These are phyloP conservation scores for Esox masquinongy DNA, from an alignment of 2,797 vertebrate genomes.

Conservation along the genomic window DNA sequence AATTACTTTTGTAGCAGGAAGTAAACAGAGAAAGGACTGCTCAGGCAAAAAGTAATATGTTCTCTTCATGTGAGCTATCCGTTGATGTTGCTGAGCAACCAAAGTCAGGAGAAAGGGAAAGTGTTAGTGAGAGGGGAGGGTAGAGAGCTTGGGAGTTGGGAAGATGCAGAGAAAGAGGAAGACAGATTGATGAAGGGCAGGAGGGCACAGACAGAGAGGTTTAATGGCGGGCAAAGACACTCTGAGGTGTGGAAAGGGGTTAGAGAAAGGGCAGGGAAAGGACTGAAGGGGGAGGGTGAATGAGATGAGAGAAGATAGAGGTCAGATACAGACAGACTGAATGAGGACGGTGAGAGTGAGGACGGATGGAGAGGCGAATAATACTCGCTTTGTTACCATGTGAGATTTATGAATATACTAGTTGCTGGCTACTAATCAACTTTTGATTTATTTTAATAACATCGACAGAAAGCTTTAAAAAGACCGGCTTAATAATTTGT, in stretches of 20 bases:
- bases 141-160: conserved; percentile 26
- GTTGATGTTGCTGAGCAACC: conserved; percentile 37
- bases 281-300: neutral
- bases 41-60: conserved; percentile 2
- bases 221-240: neutral
- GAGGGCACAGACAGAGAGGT: conserved; percentile 19
- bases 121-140: conserved; percentile 36
- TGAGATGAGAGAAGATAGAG: neutral
- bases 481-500: too few relatives aligned
- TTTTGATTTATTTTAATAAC: too few relatives aligned
- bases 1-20: neutral
- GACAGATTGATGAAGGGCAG: neutral
- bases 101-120: conserved; percentile 21
- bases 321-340: conserved; percentile 36
- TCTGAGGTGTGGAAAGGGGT: conserved; percentile 1
- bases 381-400: too few relatives aligned
- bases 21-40: neutral
- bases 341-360: neutral
- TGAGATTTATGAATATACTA: too few relatives aligned
- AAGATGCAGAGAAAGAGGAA: conserved; percentile 8
- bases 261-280: neutral
- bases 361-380: neutral
- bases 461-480: too few relatives aligned
- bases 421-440: too few relatives aligned
- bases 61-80: conserved; percentile 14